These are phyloP conservation scores for Choreutis nemorana DNA, from an alignment of 2,888 invertebrate species.

Conservation along the genomic window DNA sequence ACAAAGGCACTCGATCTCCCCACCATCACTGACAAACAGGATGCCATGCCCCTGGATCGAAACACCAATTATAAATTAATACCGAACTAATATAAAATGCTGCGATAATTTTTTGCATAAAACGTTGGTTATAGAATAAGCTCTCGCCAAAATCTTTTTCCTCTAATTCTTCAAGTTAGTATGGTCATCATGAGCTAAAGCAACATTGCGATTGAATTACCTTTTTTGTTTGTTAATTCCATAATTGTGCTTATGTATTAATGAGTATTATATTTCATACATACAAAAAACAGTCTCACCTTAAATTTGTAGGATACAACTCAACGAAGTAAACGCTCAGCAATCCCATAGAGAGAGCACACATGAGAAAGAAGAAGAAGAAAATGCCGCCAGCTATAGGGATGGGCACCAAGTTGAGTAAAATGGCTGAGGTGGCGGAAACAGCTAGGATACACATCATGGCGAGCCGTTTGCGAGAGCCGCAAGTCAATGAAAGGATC, in stretches of 20 bases:
- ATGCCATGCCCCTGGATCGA: constrained; percentile 64
- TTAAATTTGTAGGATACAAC: constrained; percentile 51
- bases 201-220: too few relatives aligned
- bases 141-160: too few relatives aligned
- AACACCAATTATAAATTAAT: constrained; percentile 4
- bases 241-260: neutral
- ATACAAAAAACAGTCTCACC: constrained; percentile 23
- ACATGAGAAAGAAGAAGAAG: constrained; percentile 51
- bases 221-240: too few relatives aligned
- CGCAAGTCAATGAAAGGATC: constrained; percentile 47
- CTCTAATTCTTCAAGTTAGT: too few relatives aligned
- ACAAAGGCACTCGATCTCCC: constrained; percentile 71
- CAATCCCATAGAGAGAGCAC: constrained; percentile 52
- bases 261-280: neutral
- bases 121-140: too few relatives aligned
- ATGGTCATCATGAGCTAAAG: too few relatives aligned
- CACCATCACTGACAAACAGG: constrained; percentile 69
- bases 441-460: constrained; percentile 39
- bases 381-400: constrained; percentile 51
- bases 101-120: too few relatives aligned
- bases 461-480: constrained; percentile 40
- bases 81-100: too few relatives aligned
- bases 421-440: constrained; percentile 33
- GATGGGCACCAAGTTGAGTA: constrained; percentile 36
- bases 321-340: constrained; percentile 57